phyloP scores from a whole-genome alignment of 2,113 vertebrate genomes.

The Oenanthe oenanthe region DNA sequence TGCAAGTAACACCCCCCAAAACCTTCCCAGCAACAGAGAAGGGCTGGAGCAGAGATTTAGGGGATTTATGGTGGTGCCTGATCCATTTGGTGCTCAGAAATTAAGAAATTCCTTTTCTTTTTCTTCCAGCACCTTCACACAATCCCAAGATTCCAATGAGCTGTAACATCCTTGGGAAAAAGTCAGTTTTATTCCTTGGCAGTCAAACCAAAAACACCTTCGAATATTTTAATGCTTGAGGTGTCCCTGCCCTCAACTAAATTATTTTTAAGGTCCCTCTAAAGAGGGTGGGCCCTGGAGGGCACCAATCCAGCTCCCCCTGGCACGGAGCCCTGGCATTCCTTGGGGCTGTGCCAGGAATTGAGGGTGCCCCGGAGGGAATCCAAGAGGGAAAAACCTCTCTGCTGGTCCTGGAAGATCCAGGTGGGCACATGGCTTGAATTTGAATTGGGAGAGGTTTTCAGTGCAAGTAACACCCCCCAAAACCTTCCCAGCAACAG shows the following conservation, averaged over 20 bases:
- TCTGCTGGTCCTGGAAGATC: neutral
- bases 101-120: neutral
- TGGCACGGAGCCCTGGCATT: neutral
- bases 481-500: neutral
- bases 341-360: neutral
- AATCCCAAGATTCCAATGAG: neutral
- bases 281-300: neutral
- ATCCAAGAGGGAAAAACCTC: neutral
- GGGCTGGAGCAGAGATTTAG: neutral
- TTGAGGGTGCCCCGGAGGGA: accelerated
- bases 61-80: neutral
- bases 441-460: neutral
- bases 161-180: neutral
- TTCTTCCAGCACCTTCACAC: neutral
- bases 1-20: accelerated
- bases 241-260: neutral
- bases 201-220: neutral
- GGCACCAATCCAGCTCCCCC: neutral
- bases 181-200: neutral
- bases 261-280: too few species aligned
- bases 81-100: neutral
- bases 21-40: neutral
- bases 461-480: accelerated
- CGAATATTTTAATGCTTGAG: neutral
- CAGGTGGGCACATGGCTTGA: accelerated